Percentiles rank a stretch among this genome's conserved stretches.
Evolutionary conservation across 2,113 vertebrate species (phyloP).

Genomic region (Axis porcinus): DNA sequence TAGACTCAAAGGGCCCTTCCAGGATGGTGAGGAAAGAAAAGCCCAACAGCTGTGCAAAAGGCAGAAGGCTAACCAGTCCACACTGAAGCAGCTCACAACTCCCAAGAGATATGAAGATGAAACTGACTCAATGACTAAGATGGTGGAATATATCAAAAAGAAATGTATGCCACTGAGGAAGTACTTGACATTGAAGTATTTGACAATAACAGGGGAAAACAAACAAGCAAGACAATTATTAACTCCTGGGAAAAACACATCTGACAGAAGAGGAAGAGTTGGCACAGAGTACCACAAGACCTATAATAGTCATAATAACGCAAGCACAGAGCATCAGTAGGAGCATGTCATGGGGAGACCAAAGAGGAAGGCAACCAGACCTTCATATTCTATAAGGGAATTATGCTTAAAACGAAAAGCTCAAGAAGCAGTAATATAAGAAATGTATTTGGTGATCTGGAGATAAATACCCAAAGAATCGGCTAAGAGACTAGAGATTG

Average conservation of each 20-base stretch:
- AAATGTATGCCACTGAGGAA: constrained; percentile 5
- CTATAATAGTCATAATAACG: not conserved
- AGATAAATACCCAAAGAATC: not conserved
- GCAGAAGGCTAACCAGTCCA: not conserved
- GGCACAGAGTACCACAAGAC: not conserved
- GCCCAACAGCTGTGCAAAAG: not conserved
- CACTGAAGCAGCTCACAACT: not conserved
- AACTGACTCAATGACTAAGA: not conserved
- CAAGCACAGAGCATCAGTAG: not conserved
- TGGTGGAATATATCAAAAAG: not conserved
- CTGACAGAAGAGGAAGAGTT: not conserved
- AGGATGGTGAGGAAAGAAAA: not conserved
- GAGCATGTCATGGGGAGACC: not conserved
- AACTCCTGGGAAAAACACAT: not conserved
- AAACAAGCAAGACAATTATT: constrained; percentile 24
- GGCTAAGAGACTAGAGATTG: not conserved
- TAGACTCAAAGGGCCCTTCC: not conserved
- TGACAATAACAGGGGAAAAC: constrained; percentile 36
- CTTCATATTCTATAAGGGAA: not conserved
- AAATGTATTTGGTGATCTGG: not conserved
- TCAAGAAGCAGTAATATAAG: not conserved
- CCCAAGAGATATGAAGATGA: not conserved
- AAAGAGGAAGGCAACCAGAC: not conserved
- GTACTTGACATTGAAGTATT: constrained; percentile 21
- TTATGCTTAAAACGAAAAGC: not conserved